Conservation (phyloP, 2,888 invertebrate genomes). For the Alviniconcha strummeri region DNA sequence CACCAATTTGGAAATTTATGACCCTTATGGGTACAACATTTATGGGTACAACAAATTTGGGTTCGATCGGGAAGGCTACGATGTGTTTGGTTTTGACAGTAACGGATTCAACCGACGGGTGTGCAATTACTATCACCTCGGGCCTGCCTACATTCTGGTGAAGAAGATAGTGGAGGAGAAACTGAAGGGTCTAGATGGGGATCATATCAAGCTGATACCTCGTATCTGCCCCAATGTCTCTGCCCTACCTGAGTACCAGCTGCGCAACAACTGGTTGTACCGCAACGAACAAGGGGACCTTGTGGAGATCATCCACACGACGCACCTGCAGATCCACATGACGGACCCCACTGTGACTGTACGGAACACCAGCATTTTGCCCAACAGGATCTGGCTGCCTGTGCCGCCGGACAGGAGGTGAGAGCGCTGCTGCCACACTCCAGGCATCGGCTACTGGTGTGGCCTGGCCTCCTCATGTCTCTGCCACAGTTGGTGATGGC, state of each 20-base stretch:
- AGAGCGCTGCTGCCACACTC: neutral
- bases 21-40: constrained; percentile 62
- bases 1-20: constrained; percentile 45
- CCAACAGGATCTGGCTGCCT: constrained; percentile 60
- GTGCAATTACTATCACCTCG: constrained; percentile 65
- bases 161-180: constrained; percentile 59
- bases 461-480: too few species aligned
- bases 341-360: constrained; percentile 42
- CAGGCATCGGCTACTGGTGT: too few species aligned
- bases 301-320: constrained; percentile 51
- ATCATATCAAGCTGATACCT: constrained; percentile 51
- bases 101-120: constrained; percentile 60
- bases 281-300: constrained; percentile 51
- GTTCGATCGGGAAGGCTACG: constrained; percentile 66
- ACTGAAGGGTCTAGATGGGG: constrained; percentile 50
- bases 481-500: too few species aligned
- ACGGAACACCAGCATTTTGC: constrained; percentile 49
- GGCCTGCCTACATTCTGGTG: constrained; percentile 67
- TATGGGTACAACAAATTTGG: constrained; percentile 65
- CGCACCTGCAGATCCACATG: constrained; percentile 43
- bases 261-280: constrained; percentile 57
- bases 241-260: constrained; percentile 51
- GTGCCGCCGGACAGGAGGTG: constrained; percentile 67
- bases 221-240: constrained; percentile 60
- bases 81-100: constrained; percentile 68